phyloP scores from a whole-genome alignment of 2,888 invertebrate genomes.

The Halocaridina rubra region DNA sequence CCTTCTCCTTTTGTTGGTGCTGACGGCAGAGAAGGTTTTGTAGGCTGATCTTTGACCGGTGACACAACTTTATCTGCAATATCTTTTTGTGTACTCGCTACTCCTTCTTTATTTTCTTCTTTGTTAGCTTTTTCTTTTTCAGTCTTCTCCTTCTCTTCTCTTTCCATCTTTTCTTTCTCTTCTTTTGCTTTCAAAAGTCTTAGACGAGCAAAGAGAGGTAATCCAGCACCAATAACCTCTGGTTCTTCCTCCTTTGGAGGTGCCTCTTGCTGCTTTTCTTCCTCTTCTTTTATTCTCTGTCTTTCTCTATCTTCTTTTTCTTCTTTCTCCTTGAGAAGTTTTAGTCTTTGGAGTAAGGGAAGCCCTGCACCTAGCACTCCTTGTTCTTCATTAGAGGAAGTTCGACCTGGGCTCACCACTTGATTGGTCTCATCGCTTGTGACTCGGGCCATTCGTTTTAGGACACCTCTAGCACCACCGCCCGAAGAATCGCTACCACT shows the following conservation, averaged over 20 bases:
- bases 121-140: neutral
- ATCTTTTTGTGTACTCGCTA: neutral
- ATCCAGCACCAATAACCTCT: slow-evolving; percentile 78
- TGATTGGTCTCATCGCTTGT: slow-evolving; percentile 72
- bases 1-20: neutral
- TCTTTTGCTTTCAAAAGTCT: slow-evolving; percentile 70
- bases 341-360: slow-evolving; percentile 80
- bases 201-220: slow-evolving; percentile 79
- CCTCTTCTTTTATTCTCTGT: slow-evolving; percentile 19
- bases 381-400: slow-evolving; percentile 66
- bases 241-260: slow-evolving; percentile 65
- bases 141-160: slow-evolving; percentile 37
- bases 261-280: slow-evolving; percentile 64
- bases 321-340: slow-evolving; percentile 87
- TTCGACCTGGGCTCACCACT: slow-evolving; percentile 24
- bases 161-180: slow-evolving; percentile 53
- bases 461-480: slow-evolving; percentile 70
- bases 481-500: slow-evolving; percentile 52
- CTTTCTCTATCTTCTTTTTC: slow-evolving; percentile 73
- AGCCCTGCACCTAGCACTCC: slow-evolving; percentile 87
- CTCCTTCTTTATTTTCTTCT: neutral
- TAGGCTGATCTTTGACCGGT: neutral
- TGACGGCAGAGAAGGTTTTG: neutral
- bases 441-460: slow-evolving; percentile 81
- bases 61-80: neutral